Percentiles rank a stretch among this genome's conserved stretches.
Conservation (phyloP, 2,888 invertebrate species). For the Neocrepidodera transversa region DNA sequence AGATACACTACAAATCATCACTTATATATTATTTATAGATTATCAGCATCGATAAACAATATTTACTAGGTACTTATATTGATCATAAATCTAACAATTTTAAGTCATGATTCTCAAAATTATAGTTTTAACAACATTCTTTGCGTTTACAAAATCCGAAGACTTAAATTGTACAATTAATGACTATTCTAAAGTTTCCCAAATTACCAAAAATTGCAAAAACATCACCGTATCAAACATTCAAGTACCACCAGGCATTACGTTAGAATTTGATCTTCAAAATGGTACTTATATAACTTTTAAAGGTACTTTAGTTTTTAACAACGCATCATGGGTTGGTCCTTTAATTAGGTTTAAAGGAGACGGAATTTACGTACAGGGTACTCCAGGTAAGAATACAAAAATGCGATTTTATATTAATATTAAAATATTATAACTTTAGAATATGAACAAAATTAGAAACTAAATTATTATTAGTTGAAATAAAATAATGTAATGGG, state of each 20-base stretch:
- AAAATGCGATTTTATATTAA: too few relatives aligned
- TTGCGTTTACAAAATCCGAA: background rate
- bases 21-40: too few relatives aligned
- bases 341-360: slow-evolving; percentile 28
- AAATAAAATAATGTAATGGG: too few relatives aligned
- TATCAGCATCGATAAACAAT: too few relatives aligned
- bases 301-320: slow-evolving; percentile 17
- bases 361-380: slow-evolving; percentile 14
- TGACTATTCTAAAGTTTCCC: slow-evolving; percentile 13
- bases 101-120: background rate
- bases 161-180: slow-evolving; percentile 11
- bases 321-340: slow-evolving; percentile 24
- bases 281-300: slow-evolving; percentile 22
- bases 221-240: slow-evolving; percentile 24
- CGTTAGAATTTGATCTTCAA: slow-evolving; percentile 24
- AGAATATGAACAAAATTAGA: too few relatives aligned
- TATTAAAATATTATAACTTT: too few relatives aligned
- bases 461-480: too few relatives aligned
- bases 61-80: too few relatives aligned
- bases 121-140: background rate
- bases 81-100: too few relatives aligned
- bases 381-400: slow-evolving; percentile 21
- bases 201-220: slow-evolving; percentile 11
- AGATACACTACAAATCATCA: too few relatives aligned
- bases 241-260: slow-evolving; percentile 20